These are phyloP conservation scores for Vanessa cardui DNA, from an alignment of 2,888 invertebrate genomes.

Conservation along the genomic window DNA sequence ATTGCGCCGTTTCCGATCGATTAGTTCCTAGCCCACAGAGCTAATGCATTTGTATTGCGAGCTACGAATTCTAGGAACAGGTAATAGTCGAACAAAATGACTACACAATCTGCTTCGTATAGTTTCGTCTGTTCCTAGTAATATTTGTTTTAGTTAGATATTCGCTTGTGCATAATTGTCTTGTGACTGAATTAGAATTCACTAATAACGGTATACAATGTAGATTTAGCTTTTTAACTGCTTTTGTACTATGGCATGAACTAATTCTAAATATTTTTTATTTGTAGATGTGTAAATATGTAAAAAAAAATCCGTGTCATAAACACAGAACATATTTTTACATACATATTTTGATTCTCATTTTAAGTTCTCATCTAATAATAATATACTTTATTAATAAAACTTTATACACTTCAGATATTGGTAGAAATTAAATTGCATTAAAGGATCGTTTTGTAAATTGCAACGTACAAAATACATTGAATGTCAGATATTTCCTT, in stretches of 20 bases:
- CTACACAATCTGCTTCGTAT: too few relatives aligned
- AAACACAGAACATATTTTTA: too few relatives aligned
- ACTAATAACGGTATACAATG: too few relatives aligned
- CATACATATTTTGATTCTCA: background rate
- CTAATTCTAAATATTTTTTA: too few relatives aligned
- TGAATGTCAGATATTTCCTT: background rate
- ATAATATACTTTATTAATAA: background rate
- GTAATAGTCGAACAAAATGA: conserved; percentile 1
- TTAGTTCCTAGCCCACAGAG: conserved; percentile 25
- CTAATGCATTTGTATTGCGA: conserved; percentile 22
- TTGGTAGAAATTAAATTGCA: background rate
- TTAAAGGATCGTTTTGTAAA: background rate
- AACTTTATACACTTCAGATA: background rate
- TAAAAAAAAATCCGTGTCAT: too few relatives aligned
- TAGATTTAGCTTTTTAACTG: too few relatives aligned
- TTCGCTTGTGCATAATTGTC: too few relatives aligned
- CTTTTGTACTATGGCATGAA: too few relatives aligned
- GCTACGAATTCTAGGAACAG: background rate
- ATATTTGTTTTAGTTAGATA: too few relatives aligned
- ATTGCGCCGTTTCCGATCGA: conserved; percentile 36
- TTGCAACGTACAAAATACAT: background rate
- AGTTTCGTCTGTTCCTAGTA: too few relatives aligned
- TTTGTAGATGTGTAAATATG: too few relatives aligned
- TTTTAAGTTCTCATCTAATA: background rate
- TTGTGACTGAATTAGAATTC: too few relatives aligned